Percentiles rank a stretch among this genome's conserved stretches.
Evolutionary conservation across 2,797 vertebrate species (phyloP).

Genomic region (Platyrinchus mystaceus): DNA sequence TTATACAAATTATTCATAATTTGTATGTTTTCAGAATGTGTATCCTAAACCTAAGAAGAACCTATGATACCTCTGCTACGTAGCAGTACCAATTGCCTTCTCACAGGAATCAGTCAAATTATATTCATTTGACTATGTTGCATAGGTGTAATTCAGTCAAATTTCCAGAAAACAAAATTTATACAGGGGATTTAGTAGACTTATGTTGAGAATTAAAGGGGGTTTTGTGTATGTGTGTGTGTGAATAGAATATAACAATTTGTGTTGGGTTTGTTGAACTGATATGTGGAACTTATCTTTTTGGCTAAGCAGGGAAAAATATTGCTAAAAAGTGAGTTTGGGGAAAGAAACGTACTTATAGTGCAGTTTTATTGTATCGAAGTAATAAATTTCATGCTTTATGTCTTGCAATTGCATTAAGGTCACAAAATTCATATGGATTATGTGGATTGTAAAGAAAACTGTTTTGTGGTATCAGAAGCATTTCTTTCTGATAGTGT

Average conservation of each 20-base stretch:
- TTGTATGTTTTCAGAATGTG: background rate
- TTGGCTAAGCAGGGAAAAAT: background rate
- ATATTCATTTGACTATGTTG: background rate
- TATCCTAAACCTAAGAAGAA: background rate
- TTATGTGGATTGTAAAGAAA: background rate
- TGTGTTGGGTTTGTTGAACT: background rate
- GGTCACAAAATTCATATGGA: background rate
- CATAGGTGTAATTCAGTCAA: background rate
- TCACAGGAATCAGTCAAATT: background rate
- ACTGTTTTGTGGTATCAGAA: background rate
- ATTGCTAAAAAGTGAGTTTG: background rate
- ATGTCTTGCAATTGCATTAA: background rate
- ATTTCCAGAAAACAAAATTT: background rate
- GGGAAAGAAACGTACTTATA: background rate
- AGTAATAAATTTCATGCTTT: background rate
- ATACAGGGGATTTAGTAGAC: background rate
- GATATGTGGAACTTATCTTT: background rate
- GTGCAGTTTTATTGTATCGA: background rate
- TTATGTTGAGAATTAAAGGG: background rate
- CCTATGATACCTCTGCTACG: accelerated
- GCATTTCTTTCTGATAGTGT: background rate
- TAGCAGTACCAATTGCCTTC: background rate
- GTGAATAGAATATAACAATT: background rate
- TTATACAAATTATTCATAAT: background rate
- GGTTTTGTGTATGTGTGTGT: accelerated